These are phyloP conservation scores for Eclectus roratus DNA, from an alignment of 2,113 vertebrate species.

Conservation along the genomic window DNA sequence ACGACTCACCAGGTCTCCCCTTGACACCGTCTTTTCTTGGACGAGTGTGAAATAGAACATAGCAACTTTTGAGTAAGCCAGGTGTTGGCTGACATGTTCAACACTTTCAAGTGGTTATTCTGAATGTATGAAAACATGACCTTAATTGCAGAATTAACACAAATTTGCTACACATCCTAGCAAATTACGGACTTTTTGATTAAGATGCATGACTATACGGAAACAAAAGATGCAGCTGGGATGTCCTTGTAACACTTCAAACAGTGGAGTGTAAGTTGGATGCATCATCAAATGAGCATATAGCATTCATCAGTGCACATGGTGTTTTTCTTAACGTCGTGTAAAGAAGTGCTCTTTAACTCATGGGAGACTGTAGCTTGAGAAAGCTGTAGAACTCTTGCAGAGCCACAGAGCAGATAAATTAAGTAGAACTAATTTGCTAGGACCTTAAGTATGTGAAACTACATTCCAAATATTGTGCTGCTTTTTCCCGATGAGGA, in stretches of 20 bases:
- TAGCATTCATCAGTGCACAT: background rate
- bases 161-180: background rate
- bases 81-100: background rate
- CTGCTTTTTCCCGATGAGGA: slow-evolving; percentile 45
- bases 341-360: background rate
- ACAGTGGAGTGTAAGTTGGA: background rate
- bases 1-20: background rate
- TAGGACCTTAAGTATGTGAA: slow-evolving; percentile 48
- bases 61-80: background rate
- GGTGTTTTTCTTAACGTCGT: background rate
- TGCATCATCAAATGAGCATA: background rate
- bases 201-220: background rate
- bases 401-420: slow-evolving; percentile 15
- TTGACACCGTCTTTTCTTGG: background rate
- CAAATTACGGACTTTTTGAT: background rate
- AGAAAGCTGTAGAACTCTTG: slow-evolving; percentile 13
- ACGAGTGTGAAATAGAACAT: background rate
- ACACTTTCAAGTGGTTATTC: background rate
- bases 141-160: background rate
- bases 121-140: background rate
- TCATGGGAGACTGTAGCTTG: background rate
- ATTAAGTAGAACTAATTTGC: slow-evolving; percentile 58
- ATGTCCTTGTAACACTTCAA: background rate
- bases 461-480: background rate
- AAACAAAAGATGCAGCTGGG: background rate